phyloP scores from a whole-genome alignment of 2,888 invertebrate species.

The Patella caerulea region DNA sequence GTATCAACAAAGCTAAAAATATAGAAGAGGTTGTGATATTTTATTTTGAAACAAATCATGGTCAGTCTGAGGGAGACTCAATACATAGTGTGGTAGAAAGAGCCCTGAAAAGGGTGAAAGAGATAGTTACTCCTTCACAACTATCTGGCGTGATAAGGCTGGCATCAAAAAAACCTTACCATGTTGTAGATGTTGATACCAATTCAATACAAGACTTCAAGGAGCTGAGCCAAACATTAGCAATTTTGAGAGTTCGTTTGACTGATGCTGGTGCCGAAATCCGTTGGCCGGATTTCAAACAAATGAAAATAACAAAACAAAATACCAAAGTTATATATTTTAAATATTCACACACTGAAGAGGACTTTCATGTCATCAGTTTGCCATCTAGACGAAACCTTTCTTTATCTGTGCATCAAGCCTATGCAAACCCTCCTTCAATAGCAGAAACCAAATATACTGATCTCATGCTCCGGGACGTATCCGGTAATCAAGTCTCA shows the following conservation, averaged over 20 bases:
- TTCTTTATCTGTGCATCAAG: neutral
- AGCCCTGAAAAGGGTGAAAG: neutral
- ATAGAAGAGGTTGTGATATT: neutral
- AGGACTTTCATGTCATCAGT: neutral
- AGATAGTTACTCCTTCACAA: neutral
- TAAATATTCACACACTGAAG: neutral
- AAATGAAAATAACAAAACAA: neutral
- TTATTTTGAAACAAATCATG: constrained; percentile 20
- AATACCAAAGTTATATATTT: neutral
- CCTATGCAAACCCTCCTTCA: neutral
- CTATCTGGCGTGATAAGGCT: neutral
- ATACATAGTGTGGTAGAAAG: constrained; percentile 5
- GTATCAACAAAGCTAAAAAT: neutral
- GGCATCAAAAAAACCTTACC: neutral
- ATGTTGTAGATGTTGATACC: neutral
- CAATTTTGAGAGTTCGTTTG: neutral
- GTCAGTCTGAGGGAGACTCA: constrained; percentile 12
- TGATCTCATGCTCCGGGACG: neutral
- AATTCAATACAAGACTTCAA: neutral
- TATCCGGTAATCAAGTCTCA: no score
- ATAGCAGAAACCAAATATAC: neutral
- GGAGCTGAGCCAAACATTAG: neutral
- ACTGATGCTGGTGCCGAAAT: neutral
- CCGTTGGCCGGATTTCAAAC: neutral
- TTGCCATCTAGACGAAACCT: neutral